Conservation (phyloP, 1,140 invertebrate genomes). For the Melitaea cinxia region DNA sequence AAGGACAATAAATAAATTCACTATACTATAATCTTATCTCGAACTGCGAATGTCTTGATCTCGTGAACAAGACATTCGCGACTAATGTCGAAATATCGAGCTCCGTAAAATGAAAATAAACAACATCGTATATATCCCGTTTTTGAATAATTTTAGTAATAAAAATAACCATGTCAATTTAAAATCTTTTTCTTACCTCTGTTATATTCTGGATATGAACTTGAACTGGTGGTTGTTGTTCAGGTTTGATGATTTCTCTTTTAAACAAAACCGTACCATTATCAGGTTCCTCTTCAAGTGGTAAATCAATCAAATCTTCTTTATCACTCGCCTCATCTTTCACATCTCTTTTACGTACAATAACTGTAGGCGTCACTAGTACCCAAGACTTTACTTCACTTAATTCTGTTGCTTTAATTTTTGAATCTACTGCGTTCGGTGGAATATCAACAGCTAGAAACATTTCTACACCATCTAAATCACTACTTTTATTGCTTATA, state of each 20-base stretch:
- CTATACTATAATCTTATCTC: no score
- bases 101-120: background rate
- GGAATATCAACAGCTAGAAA: slow-evolving; percentile 44
- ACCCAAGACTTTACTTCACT: slow-evolving; percentile 65
- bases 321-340: slow-evolving; percentile 43
- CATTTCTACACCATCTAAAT: slow-evolving; percentile 40
- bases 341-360: slow-evolving; percentile 62
- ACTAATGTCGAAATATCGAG: no score
- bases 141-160: no score
- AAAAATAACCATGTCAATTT: no score
- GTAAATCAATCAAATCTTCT: slow-evolving; percentile 66
- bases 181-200: slow-evolving; percentile 59
- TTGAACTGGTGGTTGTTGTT: slow-evolving; percentile 76
- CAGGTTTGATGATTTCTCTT: slow-evolving; percentile 73
- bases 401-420: slow-evolving; percentile 56
- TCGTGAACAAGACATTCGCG: no score
- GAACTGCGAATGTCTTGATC: no score
- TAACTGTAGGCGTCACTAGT: slow-evolving; percentile 60
- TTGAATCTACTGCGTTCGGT: slow-evolving; percentile 24
- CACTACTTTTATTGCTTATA: slow-evolving; percentile 11
- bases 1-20: no score
- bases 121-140: no score
- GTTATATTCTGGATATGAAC: slow-evolving; percentile 80
- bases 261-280: slow-evolving; percentile 72
- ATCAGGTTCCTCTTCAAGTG: slow-evolving; percentile 58